Percentiles rank a stretch among this genome's conserved stretches.
Conservation (phyloP, 2,888 invertebrate species). For the Pristionchus entomophagus region DNA sequence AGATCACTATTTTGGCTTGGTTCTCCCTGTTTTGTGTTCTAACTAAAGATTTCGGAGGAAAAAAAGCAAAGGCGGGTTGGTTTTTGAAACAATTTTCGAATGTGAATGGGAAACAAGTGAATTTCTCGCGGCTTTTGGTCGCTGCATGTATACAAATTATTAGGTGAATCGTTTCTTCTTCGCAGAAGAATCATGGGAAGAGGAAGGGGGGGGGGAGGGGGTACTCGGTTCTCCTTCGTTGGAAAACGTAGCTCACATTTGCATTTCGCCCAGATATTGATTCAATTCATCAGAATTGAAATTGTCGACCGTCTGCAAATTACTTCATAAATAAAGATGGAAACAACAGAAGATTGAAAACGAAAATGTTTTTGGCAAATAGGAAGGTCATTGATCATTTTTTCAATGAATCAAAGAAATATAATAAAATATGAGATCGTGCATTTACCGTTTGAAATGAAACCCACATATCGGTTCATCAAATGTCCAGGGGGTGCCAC, state of each 20-base stretch:
- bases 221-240: neutral
- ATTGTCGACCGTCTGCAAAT: conserved; percentile 7
- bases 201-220: neutral
- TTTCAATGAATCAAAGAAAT: neutral
- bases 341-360: neutral
- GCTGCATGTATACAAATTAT: conserved; percentile 14
- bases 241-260: conserved; percentile 40
- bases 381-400: neutral
- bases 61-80: neutral
- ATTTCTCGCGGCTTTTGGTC: conserved; percentile 34
- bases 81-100: conserved; percentile 15
- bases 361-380: neutral
- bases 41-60: neutral
- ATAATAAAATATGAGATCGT: neutral
- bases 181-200: neutral
- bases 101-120: conserved; percentile 2
- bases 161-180: neutral
- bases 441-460: conserved; percentile 5
- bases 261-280: conserved; percentile 39
- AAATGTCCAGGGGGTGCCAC: conserved; percentile 6
- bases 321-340: neutral
- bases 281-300: conserved; percentile 38
- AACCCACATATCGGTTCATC: conserved; percentile 44
- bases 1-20: conserved; percentile 36
- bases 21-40: conserved; percentile 12